Evolutionary conservation across 2,888 invertebrate species (phyloP), one percentile per base, ranked within the genome.

Genomic region (Carpatolechia fugitivella): DNA sequence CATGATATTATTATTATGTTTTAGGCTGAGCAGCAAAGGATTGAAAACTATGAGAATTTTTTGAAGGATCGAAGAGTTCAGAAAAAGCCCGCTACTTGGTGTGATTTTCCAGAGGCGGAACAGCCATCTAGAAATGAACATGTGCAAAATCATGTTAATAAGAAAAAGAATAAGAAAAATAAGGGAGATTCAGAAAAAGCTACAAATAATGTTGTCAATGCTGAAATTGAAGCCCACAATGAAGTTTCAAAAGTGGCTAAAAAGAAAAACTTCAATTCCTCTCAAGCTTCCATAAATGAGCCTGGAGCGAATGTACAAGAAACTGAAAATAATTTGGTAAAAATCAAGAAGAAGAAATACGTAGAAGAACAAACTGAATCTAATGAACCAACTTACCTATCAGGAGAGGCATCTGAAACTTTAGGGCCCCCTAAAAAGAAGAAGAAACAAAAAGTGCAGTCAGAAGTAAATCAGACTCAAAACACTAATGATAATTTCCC

Each of bases 21-120:
- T 13, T 46, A 91, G 91, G 90, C 86, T 48, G 91, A 88, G 73
- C 78, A 87, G 46, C 83, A 89, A 68, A 81, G 89, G 16, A 83
- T 90, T 56, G 80, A 88, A 51, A 91, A 91, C 58, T 91, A 91
- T 63, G 85, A 87, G 57, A 87, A 86, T 18, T 91, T 91, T 68
- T 68, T 91, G 1, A 89, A 89, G 63, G 91, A 92, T 61, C 83
- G 84, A 38, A 86, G 82, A 64, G 77, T 83, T 24, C 81, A 85
- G 54, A 85, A 83, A 61, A 80, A 85, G 48, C 83, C 86, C 64
- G 82, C 85, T 3, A 80, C 85, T 52, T 92, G 92, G 92, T 92
- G 92, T 70, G 90, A 91, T 56, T 92, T 92, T 77, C 90, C 92
- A 29, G 84, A 87, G 64, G 56, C 58, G 53, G 64, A 55, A 20